Conservation (phyloP, 2,888 invertebrate genomes). For the Cantharis nigra region DNA sequence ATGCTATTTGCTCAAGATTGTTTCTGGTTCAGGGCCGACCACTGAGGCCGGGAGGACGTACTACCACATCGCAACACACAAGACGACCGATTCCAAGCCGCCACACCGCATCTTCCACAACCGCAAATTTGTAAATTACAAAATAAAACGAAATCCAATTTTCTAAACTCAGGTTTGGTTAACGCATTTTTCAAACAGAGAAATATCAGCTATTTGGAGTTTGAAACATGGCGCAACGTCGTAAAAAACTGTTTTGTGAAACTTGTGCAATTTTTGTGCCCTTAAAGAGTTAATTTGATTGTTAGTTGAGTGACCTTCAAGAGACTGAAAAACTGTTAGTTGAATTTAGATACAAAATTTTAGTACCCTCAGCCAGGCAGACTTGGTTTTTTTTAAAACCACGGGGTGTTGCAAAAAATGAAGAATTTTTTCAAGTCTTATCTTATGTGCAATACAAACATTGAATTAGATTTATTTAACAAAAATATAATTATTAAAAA, state of each 20-base stretch:
- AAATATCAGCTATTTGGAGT: not conserved
- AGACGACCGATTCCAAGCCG: conserved; percentile 7
- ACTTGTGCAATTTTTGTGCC: conserved; percentile 8
- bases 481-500: not conserved
- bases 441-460: not conserved
- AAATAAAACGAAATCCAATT: not conserved
- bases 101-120: not conserved
- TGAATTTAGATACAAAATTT: conserved; percentile 3
- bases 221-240: not conserved
- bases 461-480: not conserved
- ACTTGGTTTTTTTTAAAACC: not conserved
- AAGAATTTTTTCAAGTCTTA: not conserved
- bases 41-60: conserved; percentile 50
- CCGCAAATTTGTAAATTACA: not conserved
- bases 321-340: conserved; percentile 11
- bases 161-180: not conserved
- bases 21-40: conserved; percentile 47
- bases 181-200: not conserved
- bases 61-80: conserved; percentile 21
- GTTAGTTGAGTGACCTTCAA: conserved; percentile 5
- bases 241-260: not conserved
- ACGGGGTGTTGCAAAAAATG: not conserved
- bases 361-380: not conserved
- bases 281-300: not conserved
- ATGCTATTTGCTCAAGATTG: conserved; percentile 43